These are phyloP conservation scores for Hippocampus barbouri DNA, from an alignment of 2,113 vertebrate species.

Conservation along the genomic window DNA sequence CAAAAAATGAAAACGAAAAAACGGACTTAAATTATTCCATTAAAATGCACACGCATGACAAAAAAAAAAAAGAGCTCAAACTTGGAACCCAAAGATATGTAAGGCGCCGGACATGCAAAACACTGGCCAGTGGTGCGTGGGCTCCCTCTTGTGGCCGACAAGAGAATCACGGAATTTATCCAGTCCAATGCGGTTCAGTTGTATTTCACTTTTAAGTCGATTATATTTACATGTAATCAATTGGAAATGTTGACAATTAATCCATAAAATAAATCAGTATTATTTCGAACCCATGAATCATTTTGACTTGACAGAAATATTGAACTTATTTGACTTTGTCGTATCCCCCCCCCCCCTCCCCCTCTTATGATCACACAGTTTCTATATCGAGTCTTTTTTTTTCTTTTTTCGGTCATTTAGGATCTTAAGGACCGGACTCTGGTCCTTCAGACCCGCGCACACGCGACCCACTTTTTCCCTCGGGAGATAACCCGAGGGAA, in stretches of 20 bases:
- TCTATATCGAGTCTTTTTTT: slow-evolving; percentile 25
- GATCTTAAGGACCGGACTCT: slow-evolving; percentile 25
- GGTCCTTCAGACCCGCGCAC: slow-evolving; percentile 10
- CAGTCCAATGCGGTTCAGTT: no score
- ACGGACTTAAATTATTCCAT: no score
- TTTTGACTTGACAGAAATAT: background rate
- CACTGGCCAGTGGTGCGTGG: background rate
- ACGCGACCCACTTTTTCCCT: slow-evolving; percentile 12
- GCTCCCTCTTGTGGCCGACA: background rate
- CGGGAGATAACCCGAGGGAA: slow-evolving; percentile 27
- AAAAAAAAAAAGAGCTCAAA: no score
- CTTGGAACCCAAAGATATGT: no score
- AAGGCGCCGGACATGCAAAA: no score
- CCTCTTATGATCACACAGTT: slow-evolving; percentile 4
- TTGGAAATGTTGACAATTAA: no score
- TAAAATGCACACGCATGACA: no score
- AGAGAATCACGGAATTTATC: background rate
- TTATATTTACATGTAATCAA: no score
- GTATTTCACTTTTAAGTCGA: no score
- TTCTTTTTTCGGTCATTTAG: slow-evolving; percentile 27
- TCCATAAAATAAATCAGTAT: no score
- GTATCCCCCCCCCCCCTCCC: background rate
- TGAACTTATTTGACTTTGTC: background rate
- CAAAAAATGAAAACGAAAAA: no score
- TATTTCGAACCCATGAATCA: background rate